A percentile compares a stretch with the other conserved stretches of the same genome.
phyloP scores from a whole-genome alignment of 2,797 vertebrate genomes.

The Cetoscarus ocellatus region DNA sequence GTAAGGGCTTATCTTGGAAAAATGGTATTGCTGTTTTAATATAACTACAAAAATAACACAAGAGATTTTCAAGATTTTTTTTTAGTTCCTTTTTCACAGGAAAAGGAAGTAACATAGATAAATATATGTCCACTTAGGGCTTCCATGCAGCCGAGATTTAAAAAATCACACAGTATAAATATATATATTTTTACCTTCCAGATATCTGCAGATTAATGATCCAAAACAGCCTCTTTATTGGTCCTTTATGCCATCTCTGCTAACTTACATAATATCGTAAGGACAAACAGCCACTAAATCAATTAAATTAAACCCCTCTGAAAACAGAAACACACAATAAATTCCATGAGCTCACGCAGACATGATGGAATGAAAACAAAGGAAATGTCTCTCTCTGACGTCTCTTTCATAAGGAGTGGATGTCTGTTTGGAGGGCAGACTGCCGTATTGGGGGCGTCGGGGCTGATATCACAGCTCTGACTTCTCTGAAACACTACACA shows the following conservation, averaged over 20 bases:
- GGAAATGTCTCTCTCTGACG: slow-evolving; percentile 26
- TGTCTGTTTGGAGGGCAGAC: slow-evolving; percentile 47
- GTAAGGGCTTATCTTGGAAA: too few relatives aligned
- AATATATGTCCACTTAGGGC: too few relatives aligned
- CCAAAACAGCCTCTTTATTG: slow-evolving; percentile 5
- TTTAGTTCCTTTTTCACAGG: too few relatives aligned
- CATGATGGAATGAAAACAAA: slow-evolving; percentile 29
- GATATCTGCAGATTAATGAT: slow-evolving; percentile 7
- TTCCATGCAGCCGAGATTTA: not conserved
- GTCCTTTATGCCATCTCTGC: slow-evolving; percentile 1
- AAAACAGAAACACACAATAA: slow-evolving; percentile 16
- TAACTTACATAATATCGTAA: slow-evolving; percentile 13
- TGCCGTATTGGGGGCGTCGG: slow-evolving; percentile 37
- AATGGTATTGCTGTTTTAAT: too few relatives aligned
- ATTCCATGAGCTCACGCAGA: slow-evolving; percentile 11
- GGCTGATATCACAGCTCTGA: slow-evolving; percentile 58
- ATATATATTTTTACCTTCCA: not conserved
- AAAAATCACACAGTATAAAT: not conserved
- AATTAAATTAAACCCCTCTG: slow-evolving; percentile 17
- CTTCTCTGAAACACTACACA: slow-evolving; percentile 67
- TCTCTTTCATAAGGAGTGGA: slow-evolving; percentile 29
- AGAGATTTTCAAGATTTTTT: too few relatives aligned
- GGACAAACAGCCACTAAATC: slow-evolving; percentile 18
- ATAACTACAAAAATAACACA: too few relatives aligned
- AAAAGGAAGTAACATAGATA: too few relatives aligned